These are phyloP conservation scores for Bombus pascuorum DNA, from an alignment of 1,140 invertebrate genomes.

Conservation along the genomic window DNA sequence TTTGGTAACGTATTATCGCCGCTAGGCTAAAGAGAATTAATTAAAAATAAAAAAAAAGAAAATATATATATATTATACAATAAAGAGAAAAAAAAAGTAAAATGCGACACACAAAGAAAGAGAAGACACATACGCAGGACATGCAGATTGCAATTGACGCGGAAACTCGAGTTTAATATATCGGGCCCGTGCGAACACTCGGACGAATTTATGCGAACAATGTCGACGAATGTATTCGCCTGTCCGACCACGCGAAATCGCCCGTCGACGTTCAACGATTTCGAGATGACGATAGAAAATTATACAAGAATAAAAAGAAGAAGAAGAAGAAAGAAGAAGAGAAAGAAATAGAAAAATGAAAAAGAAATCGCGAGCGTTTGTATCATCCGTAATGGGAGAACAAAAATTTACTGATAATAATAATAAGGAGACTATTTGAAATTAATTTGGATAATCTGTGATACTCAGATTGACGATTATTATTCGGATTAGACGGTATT, in stretches of 20 bases:
- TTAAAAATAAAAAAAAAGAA: conserved; percentile 28
- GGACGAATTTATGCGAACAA: conserved; percentile 28
- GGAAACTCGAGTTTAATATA: conserved; percentile 42
- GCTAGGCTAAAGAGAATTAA: conserved; percentile 70
- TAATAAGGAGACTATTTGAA: conserved; percentile 29
- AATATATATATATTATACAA: conserved; percentile 48
- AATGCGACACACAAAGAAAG: conserved; percentile 37
- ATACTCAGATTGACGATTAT: conserved; percentile 53
- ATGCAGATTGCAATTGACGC: conserved; percentile 34
- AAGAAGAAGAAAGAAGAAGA: neutral
- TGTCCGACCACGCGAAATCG: neutral
- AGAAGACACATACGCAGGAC: conserved; percentile 47
- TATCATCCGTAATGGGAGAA: neutral
- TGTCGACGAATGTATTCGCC: conserved; percentile 37
- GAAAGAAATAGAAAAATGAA: neutral
- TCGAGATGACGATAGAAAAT: conserved; percentile 8
- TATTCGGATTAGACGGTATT: conserved; percentile 31
- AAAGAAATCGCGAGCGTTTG: conserved; percentile 3
- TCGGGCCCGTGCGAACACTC: conserved; percentile 66
- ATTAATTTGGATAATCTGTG: conserved; percentile 54
- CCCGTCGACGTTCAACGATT: conserved; percentile 27
- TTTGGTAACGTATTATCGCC: conserved; percentile 78
- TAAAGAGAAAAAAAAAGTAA: conserved; percentile 13
- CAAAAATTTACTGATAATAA: conserved; percentile 14
- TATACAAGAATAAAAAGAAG: neutral